Conservation (phyloP, 2,797 vertebrate genomes). For the Rhadinocentrus ornatus region DNA sequence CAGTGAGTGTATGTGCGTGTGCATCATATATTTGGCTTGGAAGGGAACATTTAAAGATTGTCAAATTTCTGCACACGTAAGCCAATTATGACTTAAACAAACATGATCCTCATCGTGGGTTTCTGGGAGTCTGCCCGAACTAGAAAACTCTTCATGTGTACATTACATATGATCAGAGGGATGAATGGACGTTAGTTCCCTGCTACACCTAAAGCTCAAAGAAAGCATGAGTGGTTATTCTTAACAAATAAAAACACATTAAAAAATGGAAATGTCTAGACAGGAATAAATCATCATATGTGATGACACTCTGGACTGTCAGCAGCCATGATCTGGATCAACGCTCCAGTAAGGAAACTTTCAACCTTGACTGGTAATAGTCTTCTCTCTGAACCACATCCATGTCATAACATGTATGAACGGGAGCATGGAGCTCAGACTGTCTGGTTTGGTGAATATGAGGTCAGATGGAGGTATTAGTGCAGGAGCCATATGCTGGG, state of each 20-base stretch:
- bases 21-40: not conserved
- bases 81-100: conserved; percentile 20
- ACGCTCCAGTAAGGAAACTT: not conserved
- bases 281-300: conserved; percentile 29
- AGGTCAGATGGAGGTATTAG: conserved; percentile 25
- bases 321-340: not conserved
- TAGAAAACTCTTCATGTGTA: conserved; percentile 10
- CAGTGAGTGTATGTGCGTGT: not conserved
- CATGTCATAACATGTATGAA: conserved; percentile 28
- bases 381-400: not conserved
- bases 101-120: conserved; percentile 38
- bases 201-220: conserved; percentile 17
- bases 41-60: conserved; percentile 17
- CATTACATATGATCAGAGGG: conserved; percentile 18
- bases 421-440: conserved; percentile 36
- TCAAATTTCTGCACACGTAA: conserved; percentile 17
- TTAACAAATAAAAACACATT: not conserved
- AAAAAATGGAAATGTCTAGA: conserved; percentile 39
- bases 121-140: conserved; percentile 2
- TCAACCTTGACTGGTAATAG: not conserved
- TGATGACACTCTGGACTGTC: not conserved
- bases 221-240: conserved; percentile 23
- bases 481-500: too few relatives aligned
- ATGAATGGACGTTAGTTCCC: conserved; percentile 31
- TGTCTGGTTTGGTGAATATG: conserved; percentile 28